Percentiles rank a stretch among this genome's conserved stretches.
These are phyloP conservation scores for Ophioninae sp. DNA, from an alignment of 2,888 invertebrate species.

Conservation along the genomic window DNA sequence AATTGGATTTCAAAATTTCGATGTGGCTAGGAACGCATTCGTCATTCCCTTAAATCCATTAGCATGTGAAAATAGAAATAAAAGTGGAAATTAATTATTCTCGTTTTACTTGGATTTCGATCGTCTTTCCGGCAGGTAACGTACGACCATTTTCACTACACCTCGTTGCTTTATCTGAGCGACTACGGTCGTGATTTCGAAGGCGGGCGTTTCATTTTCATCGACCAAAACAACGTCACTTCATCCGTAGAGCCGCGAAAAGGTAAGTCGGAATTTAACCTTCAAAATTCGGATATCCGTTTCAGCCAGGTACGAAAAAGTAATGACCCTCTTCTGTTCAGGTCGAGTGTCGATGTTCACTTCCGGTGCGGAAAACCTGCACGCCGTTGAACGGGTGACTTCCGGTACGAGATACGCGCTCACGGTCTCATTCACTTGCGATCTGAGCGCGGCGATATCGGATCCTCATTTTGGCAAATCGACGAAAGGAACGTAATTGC, in stretches of 20 bases:
- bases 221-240: constrained; percentile 86
- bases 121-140: constrained; percentile 86
- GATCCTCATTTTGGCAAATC: constrained; percentile 81
- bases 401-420: constrained; percentile 90
- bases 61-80: too few species aligned
- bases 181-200: constrained; percentile 89
- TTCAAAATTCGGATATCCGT: background rate
- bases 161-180: constrained; percentile 90
- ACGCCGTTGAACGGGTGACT: constrained; percentile 90
- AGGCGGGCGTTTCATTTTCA: constrained; percentile 92
- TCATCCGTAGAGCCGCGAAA: constrained; percentile 89
- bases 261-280: constrained; percentile 77
- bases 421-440: constrained; percentile 94
- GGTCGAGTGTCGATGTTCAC: constrained; percentile 92
- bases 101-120: constrained; percentile 23
- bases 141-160: constrained; percentile 93
- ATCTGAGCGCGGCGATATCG: constrained; percentile 85
- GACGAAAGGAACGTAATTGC: background rate
- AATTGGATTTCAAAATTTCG: too few species aligned
- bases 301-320: background rate
- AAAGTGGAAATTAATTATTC: too few species aligned
- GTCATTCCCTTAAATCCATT: too few species aligned
- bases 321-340: constrained; percentile 65
- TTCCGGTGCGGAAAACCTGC: constrained; percentile 92
- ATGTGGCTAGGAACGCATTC: too few species aligned